Evolutionary conservation across 2,113 vertebrate species (phyloP), one percentile per base, ranked within the genome.

Genomic region (Amblyopsis rosae): DNA sequence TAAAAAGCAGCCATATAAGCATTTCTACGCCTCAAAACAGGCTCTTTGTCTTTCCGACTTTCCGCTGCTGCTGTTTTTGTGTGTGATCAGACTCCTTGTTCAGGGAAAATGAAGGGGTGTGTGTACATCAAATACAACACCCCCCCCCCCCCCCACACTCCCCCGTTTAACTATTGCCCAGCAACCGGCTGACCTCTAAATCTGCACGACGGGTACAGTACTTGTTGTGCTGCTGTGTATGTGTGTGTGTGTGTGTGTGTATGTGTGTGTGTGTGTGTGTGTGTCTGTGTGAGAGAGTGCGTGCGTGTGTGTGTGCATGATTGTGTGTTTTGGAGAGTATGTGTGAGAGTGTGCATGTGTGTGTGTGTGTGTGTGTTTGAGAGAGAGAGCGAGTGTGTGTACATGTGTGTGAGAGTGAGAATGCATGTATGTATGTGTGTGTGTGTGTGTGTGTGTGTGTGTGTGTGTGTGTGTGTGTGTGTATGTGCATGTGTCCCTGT

Each of bases 231-330:
- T 51, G 49, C 4, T 8, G 53, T 9, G 16, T 13, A 16, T n/a
- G 3, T 55, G 9, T 55, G 53, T 55, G 53, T 19, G 13, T 55
- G 3, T 19, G 53, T 55, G 53, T 19, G 3, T 55, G 51, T 3
- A 4, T 54, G 51, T 54, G 51, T 54, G 59, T 61, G 19, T 61
- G 58, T 3, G 58, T 0, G 58, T 59, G 58, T 54, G 51, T 54
- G 51, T 54, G 15, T 54, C n/a, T 54, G 59, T 61, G 19, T 61
- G 33, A 3, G 58, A 17, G 11, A 12, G 58, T 7, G 58, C 5
- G 58, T 3, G 58, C 6, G 58, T 59, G 58, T 54, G 51, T 54
- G 51, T 54, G 15, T 54, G 51, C n/a, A 3, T 54, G 51, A 13
- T 2, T 54, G 51, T 54, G 51, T 54, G 51, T 54, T 11, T 54